Evolutionary conservation across 2,113 vertebrate genomes (phyloP).

Genomic region (Ochotona curzoniae): DNA sequence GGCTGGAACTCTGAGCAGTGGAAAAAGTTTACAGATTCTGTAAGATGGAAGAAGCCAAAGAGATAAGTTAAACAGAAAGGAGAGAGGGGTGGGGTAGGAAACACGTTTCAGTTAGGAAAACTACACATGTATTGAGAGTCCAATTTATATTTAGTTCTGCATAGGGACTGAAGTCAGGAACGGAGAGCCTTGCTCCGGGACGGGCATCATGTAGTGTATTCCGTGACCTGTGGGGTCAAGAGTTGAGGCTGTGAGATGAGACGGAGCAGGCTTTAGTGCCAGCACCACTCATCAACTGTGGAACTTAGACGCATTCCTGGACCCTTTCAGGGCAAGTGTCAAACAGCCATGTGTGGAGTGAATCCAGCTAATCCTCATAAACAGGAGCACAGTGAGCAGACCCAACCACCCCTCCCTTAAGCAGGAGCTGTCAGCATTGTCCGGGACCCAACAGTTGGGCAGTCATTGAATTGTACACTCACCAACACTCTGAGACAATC

Average conservation of each 20-base stretch:
- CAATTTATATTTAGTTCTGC: background rate
- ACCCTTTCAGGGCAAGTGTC: background rate
- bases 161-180: background rate
- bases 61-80: background rate
- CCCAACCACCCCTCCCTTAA: background rate
- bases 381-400: background rate
- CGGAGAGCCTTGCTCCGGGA: background rate
- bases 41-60: conserved; percentile 11
- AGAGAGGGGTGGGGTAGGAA: background rate
- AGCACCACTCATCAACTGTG: background rate
- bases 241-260: background rate
- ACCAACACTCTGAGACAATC: conserved; percentile 35
- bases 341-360: background rate
- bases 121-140: background rate
- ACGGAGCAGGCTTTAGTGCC: background rate
- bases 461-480: conserved; percentile 68
- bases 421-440: conserved; percentile 21
- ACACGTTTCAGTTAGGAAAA: background rate
- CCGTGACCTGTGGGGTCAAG: background rate
- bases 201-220: background rate
- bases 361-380: background rate
- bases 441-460: conserved; percentile 51
- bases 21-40: background rate
- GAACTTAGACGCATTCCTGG: background rate
- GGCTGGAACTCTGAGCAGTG: background rate